Percentiles rank a stretch among this genome's conserved stretches.
Evolutionary conservation across 2,113 vertebrate genomes (phyloP).

Genomic region (Rhombomys opimus): DNA sequence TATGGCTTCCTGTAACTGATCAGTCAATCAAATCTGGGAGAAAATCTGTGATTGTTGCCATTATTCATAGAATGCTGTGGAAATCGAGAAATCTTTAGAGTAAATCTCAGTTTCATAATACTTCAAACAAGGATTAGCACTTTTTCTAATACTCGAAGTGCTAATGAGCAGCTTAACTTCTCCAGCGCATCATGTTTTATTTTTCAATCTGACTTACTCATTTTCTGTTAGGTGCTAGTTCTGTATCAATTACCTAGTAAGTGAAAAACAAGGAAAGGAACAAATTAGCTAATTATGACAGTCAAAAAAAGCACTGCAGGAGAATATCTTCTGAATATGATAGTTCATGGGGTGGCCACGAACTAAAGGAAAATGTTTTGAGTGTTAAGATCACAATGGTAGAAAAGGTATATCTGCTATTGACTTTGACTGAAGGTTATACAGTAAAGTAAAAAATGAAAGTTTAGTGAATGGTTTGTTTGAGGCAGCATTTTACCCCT

Average conservation of each 20-base stretch:
- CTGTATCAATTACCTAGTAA: slow-evolving; percentile 25
- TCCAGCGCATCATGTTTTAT: background rate
- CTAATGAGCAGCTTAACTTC: background rate
- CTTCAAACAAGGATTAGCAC: background rate
- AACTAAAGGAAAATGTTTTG: slow-evolving; percentile 55
- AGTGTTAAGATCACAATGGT: slow-evolving; percentile 21
- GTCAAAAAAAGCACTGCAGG: slow-evolving; percentile 41
- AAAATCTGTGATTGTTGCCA: slow-evolving; percentile 17
- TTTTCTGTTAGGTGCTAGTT: slow-evolving; percentile 47
- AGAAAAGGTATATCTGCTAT: slow-evolving; percentile 42
- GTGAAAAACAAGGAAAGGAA: slow-evolving; percentile 41
- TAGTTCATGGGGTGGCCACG: slow-evolving; percentile 15
- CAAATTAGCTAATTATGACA: slow-evolving; percentile 47
- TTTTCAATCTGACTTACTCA: slow-evolving; percentile 30
- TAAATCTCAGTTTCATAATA: slow-evolving; percentile 61
- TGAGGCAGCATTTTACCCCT: slow-evolving; percentile 6
- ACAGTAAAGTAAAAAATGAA: slow-evolving; percentile 39
- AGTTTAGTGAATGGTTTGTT: slow-evolving; percentile 12
- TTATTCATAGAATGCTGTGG: background rate
- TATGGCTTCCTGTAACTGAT: slow-evolving; percentile 50
- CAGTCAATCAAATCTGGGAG: slow-evolving; percentile 41
- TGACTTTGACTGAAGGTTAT: background rate
- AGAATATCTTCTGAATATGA: slow-evolving; percentile 45
- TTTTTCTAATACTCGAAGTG: background rate
- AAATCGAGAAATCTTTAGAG: slow-evolving; percentile 35